These are phyloP conservation scores for Calypte anna DNA, from an alignment of 2,113 vertebrate species.

Conservation along the genomic window DNA sequence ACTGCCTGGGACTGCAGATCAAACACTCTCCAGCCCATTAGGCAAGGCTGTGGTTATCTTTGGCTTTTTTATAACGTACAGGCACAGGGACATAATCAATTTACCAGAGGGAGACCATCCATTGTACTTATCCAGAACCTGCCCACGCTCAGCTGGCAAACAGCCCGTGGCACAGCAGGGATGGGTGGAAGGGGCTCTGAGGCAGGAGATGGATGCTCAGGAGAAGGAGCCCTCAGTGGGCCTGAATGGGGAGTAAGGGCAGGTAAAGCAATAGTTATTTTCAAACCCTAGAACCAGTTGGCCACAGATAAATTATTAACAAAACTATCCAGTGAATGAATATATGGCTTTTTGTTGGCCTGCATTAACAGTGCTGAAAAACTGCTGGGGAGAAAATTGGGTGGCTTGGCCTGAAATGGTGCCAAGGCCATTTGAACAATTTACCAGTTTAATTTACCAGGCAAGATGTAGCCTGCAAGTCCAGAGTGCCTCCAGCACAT, in stretches of 20 bases:
- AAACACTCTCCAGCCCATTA: conserved; percentile 64
- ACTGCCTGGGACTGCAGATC: conserved; percentile 35
- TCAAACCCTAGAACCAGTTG: neutral
- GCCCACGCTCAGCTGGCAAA: conserved; percentile 42
- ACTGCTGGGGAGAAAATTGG: neutral
- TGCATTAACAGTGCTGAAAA: neutral
- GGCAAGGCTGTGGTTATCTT: conserved; percentile 61
- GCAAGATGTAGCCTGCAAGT: neutral
- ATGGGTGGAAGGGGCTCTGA: neutral
- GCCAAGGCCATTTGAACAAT: neutral
- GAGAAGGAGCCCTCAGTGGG: rapidly evolving
- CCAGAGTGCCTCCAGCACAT: neutral
- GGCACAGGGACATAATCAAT: conserved; percentile 49
- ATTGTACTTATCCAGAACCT: conserved; percentile 30
- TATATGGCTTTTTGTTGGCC: neutral
- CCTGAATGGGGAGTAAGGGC: neutral
- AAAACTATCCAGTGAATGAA: neutral
- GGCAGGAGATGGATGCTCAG: neutral
- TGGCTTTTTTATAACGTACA: conserved; percentile 32
- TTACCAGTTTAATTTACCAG: neutral
- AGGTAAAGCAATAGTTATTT: neutral
- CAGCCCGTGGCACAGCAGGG: neutral
- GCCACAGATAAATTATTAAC: neutral
- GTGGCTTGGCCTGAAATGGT: neutral
- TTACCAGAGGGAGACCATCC: conserved; percentile 44